phyloP scores from a whole-genome alignment of 1,140 invertebrate species.

The Himalopsyche phryganea region DNA sequence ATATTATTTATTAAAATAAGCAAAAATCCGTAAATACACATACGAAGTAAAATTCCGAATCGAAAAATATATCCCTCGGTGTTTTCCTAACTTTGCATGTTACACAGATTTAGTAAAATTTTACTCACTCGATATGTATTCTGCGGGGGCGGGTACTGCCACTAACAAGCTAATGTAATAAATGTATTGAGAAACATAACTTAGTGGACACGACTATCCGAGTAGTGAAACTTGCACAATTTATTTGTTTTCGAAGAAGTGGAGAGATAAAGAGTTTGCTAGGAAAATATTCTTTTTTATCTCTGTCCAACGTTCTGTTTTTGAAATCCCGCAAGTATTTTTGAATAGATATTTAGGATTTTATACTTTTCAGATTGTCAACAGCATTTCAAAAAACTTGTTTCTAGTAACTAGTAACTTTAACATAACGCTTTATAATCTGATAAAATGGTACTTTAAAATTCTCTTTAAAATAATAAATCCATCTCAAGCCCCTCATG shows the following conservation, averaged over 20 bases:
- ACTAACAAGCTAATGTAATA: slow-evolving; percentile 16
- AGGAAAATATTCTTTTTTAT: slow-evolving; percentile 13
- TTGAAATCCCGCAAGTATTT: not conserved
- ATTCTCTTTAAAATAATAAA: too few relatives aligned
- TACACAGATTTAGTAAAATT: slow-evolving; percentile 11
- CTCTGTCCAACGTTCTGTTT: not conserved
- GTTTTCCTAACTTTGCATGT: slow-evolving; percentile 9
- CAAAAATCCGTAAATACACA: too few relatives aligned
- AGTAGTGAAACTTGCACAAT: slow-evolving; percentile 10
- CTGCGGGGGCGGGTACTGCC: slow-evolving; percentile 5
- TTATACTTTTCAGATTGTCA: too few relatives aligned
- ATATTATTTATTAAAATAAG: too few relatives aligned
- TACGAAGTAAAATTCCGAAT: too few relatives aligned
- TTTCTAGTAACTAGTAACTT: too few relatives aligned
- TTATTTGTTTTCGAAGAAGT: slow-evolving; percentile 31
- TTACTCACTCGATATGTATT: slow-evolving; percentile 17
- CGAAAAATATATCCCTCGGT: too few relatives aligned
- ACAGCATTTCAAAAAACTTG: too few relatives aligned
- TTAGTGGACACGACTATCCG: not conserved
- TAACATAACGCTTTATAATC: too few relatives aligned
- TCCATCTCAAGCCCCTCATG: too few relatives aligned
- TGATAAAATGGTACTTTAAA: too few relatives aligned
- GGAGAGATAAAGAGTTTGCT: slow-evolving; percentile 18
- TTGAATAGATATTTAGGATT: too few relatives aligned
- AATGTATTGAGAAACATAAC: slow-evolving; percentile 21